These are phyloP conservation scores for Sylvilagus bachmani DNA, from an alignment of 2,113 vertebrate species.

Conservation along the genomic window DNA sequence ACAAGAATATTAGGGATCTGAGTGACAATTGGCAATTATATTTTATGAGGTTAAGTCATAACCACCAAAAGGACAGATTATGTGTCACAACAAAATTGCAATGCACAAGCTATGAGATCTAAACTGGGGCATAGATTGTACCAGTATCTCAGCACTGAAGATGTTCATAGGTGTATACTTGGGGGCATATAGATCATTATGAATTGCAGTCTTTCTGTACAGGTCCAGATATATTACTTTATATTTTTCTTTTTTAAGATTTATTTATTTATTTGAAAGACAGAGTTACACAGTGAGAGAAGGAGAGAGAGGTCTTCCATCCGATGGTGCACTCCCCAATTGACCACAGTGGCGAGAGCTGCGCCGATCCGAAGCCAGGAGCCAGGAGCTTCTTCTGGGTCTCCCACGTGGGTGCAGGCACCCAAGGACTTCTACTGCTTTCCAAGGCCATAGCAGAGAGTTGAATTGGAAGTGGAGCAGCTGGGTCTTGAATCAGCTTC, in stretches of 20 bases:
- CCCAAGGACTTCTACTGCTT: too few species aligned
- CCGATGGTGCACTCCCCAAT: too few species aligned
- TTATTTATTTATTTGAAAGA: too few species aligned
- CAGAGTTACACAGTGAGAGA: too few species aligned
- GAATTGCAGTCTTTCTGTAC: slow-evolving; percentile 21
- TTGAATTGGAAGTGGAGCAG: too few species aligned
- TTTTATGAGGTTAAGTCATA: not conserved
- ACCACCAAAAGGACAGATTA: not conserved
- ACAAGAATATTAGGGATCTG: not conserved
- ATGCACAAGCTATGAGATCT: not conserved
- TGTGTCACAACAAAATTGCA: not conserved
- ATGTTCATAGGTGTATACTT: not conserved
- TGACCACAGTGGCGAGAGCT: too few species aligned
- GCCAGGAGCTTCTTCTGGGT: too few species aligned
- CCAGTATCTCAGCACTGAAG: not conserved
- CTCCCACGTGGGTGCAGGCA: too few species aligned
- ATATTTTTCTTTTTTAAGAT: not conserved
- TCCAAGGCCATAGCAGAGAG: too few species aligned
- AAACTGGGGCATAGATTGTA: not conserved
- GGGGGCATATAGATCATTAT: not conserved
- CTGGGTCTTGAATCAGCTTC: too few species aligned
- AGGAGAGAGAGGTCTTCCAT: too few species aligned
- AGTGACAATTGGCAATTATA: not conserved
- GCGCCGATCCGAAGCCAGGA: too few species aligned
- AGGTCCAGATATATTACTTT: slow-evolving; percentile 27